phyloP scores from a whole-genome alignment of 2,797 vertebrate genomes.

The Gouania willdenowi region DNA sequence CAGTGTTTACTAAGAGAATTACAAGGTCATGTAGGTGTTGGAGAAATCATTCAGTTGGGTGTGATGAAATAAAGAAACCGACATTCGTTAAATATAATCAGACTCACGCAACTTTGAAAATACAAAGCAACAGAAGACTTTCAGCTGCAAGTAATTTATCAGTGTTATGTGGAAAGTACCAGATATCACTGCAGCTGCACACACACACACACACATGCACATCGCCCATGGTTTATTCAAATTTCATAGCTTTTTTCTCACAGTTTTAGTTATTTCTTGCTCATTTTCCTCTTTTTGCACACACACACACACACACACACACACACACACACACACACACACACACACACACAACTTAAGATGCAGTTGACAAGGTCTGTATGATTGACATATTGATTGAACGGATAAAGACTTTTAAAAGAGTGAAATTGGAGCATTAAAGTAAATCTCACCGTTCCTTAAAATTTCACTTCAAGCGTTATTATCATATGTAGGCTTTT shows the following conservation, averaged over 20 bases:
- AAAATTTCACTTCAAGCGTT: conserved; percentile 31
- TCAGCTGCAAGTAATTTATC: conserved; percentile 67
- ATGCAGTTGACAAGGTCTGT: conserved; percentile 2
- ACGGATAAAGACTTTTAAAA: conserved; percentile 32
- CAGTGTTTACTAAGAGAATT: conserved; percentile 47
- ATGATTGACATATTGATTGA: conserved; percentile 55
- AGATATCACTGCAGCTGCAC: conserved; percentile 60
- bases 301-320: neutral
- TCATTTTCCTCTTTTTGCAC: conserved; percentile 1
- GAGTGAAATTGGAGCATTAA: conserved; percentile 45
- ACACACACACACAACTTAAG: conserved; percentile 2
- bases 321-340: neutral
- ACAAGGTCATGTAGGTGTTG: no score
- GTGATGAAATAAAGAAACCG: conserved; percentile 51
- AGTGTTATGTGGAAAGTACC: conserved; percentile 63
- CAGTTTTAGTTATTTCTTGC: conserved; percentile 14
- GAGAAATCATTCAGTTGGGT: conserved; percentile 55
- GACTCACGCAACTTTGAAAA: conserved; percentile 1
- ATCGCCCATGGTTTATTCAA: no score
- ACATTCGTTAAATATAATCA: conserved; percentile 27
- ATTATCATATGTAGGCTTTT: conserved; percentile 37
- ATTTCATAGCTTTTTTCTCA: no score
- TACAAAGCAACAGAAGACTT: conserved; percentile 25
- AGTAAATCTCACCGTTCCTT: conserved; percentile 32
- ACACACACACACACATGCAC: conserved; percentile 37